Percentiles rank a stretch among this genome's conserved stretches.
phyloP scores from a whole-genome alignment of 2,113 vertebrate species.

The Setophaga coronata region DNA sequence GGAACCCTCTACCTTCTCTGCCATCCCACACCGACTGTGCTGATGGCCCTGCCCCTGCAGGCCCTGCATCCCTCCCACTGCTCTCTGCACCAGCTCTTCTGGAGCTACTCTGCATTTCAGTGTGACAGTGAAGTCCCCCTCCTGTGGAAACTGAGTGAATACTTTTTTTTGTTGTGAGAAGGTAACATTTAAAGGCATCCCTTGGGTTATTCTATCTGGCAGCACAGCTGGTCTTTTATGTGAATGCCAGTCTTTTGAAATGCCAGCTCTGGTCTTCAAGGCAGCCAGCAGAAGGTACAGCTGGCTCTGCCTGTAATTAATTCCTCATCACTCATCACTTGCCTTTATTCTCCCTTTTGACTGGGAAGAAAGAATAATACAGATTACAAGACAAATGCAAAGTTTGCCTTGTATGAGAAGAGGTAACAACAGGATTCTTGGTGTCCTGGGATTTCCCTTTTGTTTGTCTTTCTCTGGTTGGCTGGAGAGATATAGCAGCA shows the following conservation, averaged over 20 bases:
- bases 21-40: rapidly evolving
- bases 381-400: slow-evolving; percentile 12
- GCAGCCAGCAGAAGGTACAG: slow-evolving; percentile 28
- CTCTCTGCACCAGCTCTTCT: neutral
- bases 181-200: slow-evolving; percentile 71
- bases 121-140: neutral
- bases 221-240: slow-evolving; percentile 75
- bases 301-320: slow-evolving; percentile 33
- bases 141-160: neutral
- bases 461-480: neutral
- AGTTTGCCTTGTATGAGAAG: neutral
- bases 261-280: slow-evolving; percentile 68
- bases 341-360: slow-evolving; percentile 40
- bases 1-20: neutral
- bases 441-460: neutral
- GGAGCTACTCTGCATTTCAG: neutral
- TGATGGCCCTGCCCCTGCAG: neutral
- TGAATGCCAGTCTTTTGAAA: slow-evolving; percentile 64
- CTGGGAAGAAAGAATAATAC: slow-evolving; percentile 11
- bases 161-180: slow-evolving; percentile 47
- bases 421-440: neutral
- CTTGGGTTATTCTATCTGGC: slow-evolving; percentile 59
- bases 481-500: neutral
- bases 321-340: slow-evolving; percentile 22
- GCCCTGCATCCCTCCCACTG: neutral